Conservation (phyloP, 2,797 vertebrate genomes). For the Babyrousa celebensis region DNA sequence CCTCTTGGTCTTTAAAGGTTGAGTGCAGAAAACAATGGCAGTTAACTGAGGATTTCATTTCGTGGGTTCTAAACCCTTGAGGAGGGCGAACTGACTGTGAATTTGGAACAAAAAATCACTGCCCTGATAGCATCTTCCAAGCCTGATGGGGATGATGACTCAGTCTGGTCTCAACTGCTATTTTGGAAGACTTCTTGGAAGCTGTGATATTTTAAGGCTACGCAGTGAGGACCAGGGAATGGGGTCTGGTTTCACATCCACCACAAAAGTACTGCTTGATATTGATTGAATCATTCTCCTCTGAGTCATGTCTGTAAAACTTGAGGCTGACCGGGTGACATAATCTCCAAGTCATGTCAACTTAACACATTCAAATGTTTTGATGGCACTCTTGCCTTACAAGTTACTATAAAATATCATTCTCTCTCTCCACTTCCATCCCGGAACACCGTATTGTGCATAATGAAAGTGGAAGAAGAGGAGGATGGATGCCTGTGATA, state of each 20-base stretch:
- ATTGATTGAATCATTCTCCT: not conserved
- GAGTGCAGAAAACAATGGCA: not conserved
- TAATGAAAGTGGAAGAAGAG: constrained; percentile 1
- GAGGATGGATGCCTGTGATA: not conserved
- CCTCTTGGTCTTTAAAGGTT: not conserved
- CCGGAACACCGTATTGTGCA: not conserved
- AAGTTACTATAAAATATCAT: constrained; percentile 6
- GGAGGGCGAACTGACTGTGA: not conserved
- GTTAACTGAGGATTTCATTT: not conserved
- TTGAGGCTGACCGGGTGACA: not conserved
- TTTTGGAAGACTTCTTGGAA: not conserved
- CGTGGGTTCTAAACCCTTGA: not conserved
- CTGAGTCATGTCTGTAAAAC: constrained; percentile 12
- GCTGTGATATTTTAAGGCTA: not conserved
- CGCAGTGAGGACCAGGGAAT: not conserved
- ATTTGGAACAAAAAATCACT: not conserved
- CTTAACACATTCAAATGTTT: not conserved
- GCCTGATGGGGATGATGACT: not conserved
- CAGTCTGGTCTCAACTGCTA: not conserved
- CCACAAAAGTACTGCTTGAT: not conserved
- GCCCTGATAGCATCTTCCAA: not conserved
- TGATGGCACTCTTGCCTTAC: not conserved
- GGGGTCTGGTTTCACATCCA: not conserved
- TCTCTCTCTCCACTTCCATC: not conserved
- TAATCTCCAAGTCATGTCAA: not conserved